Percentiles rank a stretch among this genome's conserved stretches.
phyloP scores from a whole-genome alignment of 2,797 vertebrate genomes.

The Esox lucius region DNA sequence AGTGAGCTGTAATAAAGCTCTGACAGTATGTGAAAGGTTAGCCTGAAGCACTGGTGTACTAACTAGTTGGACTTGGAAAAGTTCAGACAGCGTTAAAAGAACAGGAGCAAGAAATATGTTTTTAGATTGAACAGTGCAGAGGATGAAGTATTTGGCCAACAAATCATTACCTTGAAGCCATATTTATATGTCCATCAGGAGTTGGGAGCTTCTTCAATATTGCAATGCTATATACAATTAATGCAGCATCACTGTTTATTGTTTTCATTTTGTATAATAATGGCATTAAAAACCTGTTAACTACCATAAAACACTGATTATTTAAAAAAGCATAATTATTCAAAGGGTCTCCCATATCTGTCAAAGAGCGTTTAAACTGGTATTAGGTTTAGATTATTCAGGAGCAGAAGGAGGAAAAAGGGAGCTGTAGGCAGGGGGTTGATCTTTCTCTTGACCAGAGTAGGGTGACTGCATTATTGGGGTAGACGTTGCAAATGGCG shows the following conservation, averaged over 20 bases:
- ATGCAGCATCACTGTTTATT: neutral
- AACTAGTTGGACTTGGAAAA: neutral
- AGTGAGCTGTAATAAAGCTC: neutral
- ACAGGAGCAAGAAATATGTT: neutral
- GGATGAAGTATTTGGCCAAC: neutral
- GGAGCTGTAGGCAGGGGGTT: neutral
- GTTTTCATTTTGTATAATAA: slow-evolving; percentile 1
- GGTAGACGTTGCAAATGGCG: neutral
- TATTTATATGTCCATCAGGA: neutral
- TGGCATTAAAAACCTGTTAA: neutral
- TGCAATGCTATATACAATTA: neutral
- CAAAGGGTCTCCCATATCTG: neutral
- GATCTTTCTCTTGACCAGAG: neutral
- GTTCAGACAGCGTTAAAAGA: neutral
- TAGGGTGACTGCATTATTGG: neutral
- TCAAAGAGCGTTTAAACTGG: neutral
- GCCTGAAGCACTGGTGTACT: neutral
- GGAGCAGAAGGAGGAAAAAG: neutral
- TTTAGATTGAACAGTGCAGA: neutral
- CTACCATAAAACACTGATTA: neutral
- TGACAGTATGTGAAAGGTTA: neutral
- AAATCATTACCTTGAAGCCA: neutral
- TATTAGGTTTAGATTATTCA: neutral
- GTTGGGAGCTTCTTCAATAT: neutral
- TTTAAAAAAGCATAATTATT: neutral